phyloP scores from a whole-genome alignment of 2,797 vertebrate species.

The Spinibarbus caldwelli region DNA sequence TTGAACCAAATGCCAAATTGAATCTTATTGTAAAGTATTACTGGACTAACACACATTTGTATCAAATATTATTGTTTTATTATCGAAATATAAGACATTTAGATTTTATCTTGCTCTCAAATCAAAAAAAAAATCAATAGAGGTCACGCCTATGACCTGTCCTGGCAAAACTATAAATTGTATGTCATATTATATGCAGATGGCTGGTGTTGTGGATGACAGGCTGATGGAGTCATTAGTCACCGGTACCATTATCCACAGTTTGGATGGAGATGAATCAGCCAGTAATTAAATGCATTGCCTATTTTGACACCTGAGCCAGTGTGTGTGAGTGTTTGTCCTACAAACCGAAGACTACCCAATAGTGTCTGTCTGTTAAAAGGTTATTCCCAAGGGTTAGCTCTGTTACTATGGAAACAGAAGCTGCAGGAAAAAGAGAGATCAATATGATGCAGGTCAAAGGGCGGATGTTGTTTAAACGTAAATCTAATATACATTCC shows the following conservation, averaged over 20 bases:
- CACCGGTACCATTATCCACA: background rate
- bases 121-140: constrained; percentile 47
- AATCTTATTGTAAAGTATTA: background rate
- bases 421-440: constrained; percentile 30
- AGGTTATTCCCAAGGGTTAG: constrained; percentile 48
- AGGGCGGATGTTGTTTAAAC: background rate
- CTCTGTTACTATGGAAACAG: constrained; percentile 63
- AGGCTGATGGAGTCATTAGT: constrained; percentile 35
- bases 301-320: constrained; percentile 48
- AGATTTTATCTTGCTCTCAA: constrained; percentile 14
- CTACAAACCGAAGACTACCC: constrained; percentile 50
- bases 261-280: constrained; percentile 43
- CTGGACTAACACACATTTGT: background rate
- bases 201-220: constrained; percentile 19
- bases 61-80: background rate
- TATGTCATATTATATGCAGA: constrained; percentile 43
- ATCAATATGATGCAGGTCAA: constrained; percentile 34
- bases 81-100: background rate
- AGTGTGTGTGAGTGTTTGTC: constrained; percentile 39
- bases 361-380: constrained; percentile 46
- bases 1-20: background rate
- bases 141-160: constrained; percentile 46
- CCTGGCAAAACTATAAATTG: constrained; percentile 31
- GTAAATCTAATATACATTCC: constrained; percentile 27
- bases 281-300: constrained; percentile 68